Evolutionary conservation across 2,797 vertebrate genomes (phyloP), one percentile per base, ranked within the genome.

Genomic region (Alcedo atthis): DNA sequence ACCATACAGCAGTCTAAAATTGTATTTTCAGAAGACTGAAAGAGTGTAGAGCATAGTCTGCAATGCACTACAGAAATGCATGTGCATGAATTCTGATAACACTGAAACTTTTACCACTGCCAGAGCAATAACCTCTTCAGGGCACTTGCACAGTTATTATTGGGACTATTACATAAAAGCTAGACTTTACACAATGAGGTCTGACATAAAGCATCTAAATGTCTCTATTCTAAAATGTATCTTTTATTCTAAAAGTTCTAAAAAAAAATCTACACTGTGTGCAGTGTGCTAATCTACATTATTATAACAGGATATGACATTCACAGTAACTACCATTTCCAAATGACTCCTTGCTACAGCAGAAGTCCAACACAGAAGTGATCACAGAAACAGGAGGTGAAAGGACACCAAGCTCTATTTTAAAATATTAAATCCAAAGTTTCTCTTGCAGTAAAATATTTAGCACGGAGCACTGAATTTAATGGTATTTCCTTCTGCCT

Each of bases 11-110:
- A 71, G 87, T 62, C 70, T 70, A 77, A 86, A 67, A 53, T 2
- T 37, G 43, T 57, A 33, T 91, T 94, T 93, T 91, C 77, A 35
- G 54, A 85, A 32, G 77, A 43, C 48, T 88, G 14, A 25, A 24
- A 61, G 71, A 58, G 21, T 14, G 45, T 18, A 28, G 49, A 70
- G 85, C 12, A 37, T 2, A 2, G 20, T 6, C 83, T 67, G 48
- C 62, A 76, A 25, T 5, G 48, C 49, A 17, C 81, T 69, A 46
- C 17, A 35, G 87, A 46, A 49, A 63, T 9, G 61, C 59, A 8
- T 1, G 33, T 21, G 74, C 45, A 48, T 79, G 80, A 90, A 33
- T 64, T 77, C 86, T 9, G n/a, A 77, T 33, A 53, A 16, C 0
- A 1, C 35, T 0, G 10, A 45, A 46, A 14, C 54, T 32, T 55